A percentile compares a stretch with the other conserved stretches of the same genome.
Conservation (phyloP, 2,797 vertebrate genomes). For the Sternotherus odoratus region DNA sequence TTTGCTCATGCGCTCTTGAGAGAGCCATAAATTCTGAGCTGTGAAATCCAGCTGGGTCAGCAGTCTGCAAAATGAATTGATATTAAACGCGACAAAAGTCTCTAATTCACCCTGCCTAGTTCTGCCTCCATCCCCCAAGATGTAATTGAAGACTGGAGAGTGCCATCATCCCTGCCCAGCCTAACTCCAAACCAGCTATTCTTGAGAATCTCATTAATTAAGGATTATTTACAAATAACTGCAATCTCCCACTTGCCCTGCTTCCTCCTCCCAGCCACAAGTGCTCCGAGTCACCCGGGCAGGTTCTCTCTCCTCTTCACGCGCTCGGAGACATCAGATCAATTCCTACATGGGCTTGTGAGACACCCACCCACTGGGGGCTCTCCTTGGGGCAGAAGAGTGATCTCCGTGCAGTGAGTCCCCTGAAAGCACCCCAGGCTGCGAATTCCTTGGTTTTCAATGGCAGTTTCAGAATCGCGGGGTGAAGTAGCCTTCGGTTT, state of each 20-base stretch:
- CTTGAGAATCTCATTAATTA: conserved; percentile 65
- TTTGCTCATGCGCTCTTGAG: conserved; percentile 86
- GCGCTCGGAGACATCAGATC: rapidly evolving
- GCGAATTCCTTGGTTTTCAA: rapidly evolving
- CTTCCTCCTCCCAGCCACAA: background rate
- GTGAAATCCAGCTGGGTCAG: conserved; percentile 90
- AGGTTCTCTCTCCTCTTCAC: rapidly evolving
- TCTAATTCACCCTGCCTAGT: conserved; percentile 84
- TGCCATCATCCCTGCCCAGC: conserved; percentile 48
- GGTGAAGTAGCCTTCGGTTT: background rate
- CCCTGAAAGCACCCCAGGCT: rapidly evolving
- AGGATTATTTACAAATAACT: conserved; percentile 74
- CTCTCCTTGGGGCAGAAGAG: rapidly evolving
- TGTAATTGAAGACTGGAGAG: conserved; percentile 45
- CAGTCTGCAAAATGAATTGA: conserved; percentile 92
- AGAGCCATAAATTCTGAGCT: conserved; percentile 90
- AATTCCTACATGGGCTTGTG: rapidly evolving
- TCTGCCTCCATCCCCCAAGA: conserved; percentile 26
- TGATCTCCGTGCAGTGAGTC: background rate
- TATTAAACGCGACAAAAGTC: conserved; percentile 91
- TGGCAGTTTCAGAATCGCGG: background rate
- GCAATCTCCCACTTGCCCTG: background rate
- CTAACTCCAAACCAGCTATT: conserved; percentile 55
- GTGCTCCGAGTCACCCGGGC: rapidly evolving
- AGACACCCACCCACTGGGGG: no score